Conservation (phyloP, 2,797 vertebrate genomes). For the Meda fulgida region DNA sequence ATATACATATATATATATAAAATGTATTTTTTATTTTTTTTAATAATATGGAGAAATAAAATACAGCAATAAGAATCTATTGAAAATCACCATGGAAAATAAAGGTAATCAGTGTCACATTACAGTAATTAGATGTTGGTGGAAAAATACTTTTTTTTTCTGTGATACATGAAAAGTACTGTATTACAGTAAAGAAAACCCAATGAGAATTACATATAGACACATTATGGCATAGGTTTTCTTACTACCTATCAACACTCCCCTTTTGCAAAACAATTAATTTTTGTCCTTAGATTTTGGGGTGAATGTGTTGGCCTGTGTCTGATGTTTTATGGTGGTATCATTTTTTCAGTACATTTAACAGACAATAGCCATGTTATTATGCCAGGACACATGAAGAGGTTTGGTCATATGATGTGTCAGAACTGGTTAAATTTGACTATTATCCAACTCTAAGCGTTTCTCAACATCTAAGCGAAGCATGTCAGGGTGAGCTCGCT, state of each 20-base stretch:
- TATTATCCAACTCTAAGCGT: neutral
- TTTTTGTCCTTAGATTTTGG: neutral
- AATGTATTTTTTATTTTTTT: too few relatives aligned
- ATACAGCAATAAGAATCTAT: neutral
- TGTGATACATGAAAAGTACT: neutral
- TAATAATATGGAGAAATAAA: neutral
- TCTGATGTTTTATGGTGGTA: too few relatives aligned
- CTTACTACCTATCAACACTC: too few relatives aligned
- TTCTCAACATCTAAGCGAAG: neutral
- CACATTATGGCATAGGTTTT: neutral
- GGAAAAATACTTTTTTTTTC: too few relatives aligned
- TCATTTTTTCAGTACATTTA: too few relatives aligned
- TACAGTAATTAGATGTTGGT: neutral
- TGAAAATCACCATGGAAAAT: neutral
- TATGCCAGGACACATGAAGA: neutral
- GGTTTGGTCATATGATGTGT: neutral
- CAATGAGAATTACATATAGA: neutral
- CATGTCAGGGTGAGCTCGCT: neutral
- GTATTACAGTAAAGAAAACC: neutral
- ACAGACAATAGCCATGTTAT: neutral
- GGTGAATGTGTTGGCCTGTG: neutral
- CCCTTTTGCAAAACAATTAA: too few relatives aligned
- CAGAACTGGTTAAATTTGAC: neutral
- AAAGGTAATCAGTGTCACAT: neutral
- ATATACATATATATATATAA: too few relatives aligned